Percentiles rank a stretch among this genome's conserved stretches.
These are phyloP conservation scores for Epinephelus fuscoguttatus DNA, from an alignment of 2,113 vertebrate species.

Conservation along the genomic window DNA sequence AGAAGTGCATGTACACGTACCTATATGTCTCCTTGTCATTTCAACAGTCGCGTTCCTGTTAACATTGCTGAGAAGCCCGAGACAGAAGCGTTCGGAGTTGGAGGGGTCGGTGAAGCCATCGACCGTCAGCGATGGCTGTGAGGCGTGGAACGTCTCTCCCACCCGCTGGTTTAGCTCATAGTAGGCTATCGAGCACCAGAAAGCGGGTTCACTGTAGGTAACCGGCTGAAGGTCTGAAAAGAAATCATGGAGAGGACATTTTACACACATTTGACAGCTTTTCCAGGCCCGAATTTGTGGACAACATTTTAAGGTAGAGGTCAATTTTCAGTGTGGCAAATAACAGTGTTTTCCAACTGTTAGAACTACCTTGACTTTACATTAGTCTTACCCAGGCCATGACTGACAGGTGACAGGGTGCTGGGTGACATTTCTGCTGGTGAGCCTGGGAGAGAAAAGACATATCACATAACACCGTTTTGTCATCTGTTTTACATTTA, in stretches of 20 bases:
- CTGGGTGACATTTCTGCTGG: conserved; percentile 97
- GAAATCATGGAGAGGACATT: neutral
- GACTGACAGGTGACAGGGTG: conserved; percentile 95
- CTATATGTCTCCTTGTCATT: conserved; percentile 99
- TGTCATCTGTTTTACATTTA: too few relatives aligned
- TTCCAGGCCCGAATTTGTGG: neutral
- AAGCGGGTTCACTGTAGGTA: conserved; percentile 97
- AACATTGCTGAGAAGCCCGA: conserved; percentile 97
- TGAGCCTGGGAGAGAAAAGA: conserved; percentile 87
- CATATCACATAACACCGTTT: neutral
- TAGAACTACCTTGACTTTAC: neutral
- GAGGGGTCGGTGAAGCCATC: conserved; percentile 99
- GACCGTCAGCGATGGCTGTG: conserved; percentile 96
- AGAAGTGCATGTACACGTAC: conserved; percentile 69
- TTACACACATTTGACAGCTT: neutral
- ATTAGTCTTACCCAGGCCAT: conserved; percentile 89
- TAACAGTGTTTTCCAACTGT: neutral
- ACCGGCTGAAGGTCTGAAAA: conserved; percentile 94
- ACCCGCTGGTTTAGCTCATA: conserved; percentile 98
- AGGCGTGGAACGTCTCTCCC: conserved; percentile 98
- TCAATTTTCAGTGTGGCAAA: neutral
- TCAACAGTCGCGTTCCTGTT: conserved; percentile 98
- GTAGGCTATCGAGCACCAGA: conserved; percentile 99
- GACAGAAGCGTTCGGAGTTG: conserved; percentile 97
- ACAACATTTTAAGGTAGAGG: neutral